Percentiles rank a stretch among this genome's conserved stretches.
phyloP scores from a whole-genome alignment of 1,140 invertebrate species.

The Rhopalosiphum maidis region DNA sequence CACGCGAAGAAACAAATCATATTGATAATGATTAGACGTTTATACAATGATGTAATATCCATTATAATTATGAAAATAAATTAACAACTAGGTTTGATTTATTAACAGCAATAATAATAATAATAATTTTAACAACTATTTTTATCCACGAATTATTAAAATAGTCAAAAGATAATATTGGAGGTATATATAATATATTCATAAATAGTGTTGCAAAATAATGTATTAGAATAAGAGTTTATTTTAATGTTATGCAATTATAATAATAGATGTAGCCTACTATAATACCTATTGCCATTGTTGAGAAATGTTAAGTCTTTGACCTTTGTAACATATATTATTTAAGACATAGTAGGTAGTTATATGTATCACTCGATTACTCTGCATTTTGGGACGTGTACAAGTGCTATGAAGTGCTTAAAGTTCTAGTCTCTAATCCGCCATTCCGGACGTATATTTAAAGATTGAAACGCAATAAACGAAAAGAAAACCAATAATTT shows the following conservation, averaged over 20 bases:
- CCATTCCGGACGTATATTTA: neutral
- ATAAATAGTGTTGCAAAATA: neutral
- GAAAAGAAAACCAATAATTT: neutral
- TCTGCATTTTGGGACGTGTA: neutral
- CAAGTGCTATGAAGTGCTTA: neutral
- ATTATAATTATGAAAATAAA: conserved; percentile 7
- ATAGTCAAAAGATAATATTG: neutral
- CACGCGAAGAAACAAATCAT: conserved; percentile 1
- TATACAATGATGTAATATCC: conserved; percentile 12
- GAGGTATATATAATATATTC: neutral
- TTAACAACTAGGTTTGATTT: neutral
- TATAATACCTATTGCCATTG: neutral
- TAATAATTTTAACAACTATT: conserved; percentile 7
- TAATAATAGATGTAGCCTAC: neutral
- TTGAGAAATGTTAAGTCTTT: conserved; percentile 8
- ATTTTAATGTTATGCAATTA: neutral
- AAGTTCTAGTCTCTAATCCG: neutral
- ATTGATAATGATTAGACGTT: conserved; percentile 9
- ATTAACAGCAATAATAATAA: conserved; percentile 15
- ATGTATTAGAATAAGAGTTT: neutral
- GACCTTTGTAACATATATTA: neutral
- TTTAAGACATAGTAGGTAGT: neutral
- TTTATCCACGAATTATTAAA: neutral
- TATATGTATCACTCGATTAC: neutral
- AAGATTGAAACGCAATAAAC: neutral